Base-by-base conservation (phyloP, 2,888 invertebrate species). In the Torymus tubicola region DNA sequence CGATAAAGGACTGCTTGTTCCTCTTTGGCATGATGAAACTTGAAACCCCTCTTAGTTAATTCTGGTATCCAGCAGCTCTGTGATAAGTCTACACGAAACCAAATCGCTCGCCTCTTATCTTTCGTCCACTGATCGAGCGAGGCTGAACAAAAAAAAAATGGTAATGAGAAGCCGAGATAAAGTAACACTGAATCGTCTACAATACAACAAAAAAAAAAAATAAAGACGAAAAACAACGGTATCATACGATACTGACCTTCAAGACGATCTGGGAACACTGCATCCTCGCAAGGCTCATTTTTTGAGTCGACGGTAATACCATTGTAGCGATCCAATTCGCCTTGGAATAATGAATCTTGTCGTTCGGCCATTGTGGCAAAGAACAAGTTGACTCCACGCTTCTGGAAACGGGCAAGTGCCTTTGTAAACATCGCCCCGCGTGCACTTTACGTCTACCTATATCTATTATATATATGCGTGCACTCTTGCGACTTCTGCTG, bases 1-100 rank as follows among this genome's bases (percentile, higher is more conserved):
- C 94, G 94, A 86, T 94, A 95, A 93, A 98, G 93, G 92, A 95
- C 95, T 0, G 97, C 95, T 90, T 94, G 95, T 53, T 95, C 94
- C 74, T 94, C 93, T 87, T 95, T 94, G 0, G 97, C 96, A 91
- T 98, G 97, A 90, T 98, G 98, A 88, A 95, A 98, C 85, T 94
- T 94, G 89, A 98, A 98, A 18, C 96, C 96, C 88, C 94, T 93
- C 93, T 94, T 93, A 8, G 94, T 93, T 83, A 97, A 91, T 83
- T 94, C 87, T 16, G 97, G 96, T 57, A 97, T 93, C 95, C 96
- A 96, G 16, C 93, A 92, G 3, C 95, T 92, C 87, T 96, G 93
- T 81, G 93, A 91, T 61, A 94, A 93, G 86, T 93, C 91, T 0
- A 97, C 94, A 88, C 94, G 94, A 88, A 97, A 96, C 97, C 97